Evolutionary conservation across 2,888 invertebrate genomes (phyloP), one percentile per base, ranked within the genome.

Genomic region (Apoda limacodes): DNA sequence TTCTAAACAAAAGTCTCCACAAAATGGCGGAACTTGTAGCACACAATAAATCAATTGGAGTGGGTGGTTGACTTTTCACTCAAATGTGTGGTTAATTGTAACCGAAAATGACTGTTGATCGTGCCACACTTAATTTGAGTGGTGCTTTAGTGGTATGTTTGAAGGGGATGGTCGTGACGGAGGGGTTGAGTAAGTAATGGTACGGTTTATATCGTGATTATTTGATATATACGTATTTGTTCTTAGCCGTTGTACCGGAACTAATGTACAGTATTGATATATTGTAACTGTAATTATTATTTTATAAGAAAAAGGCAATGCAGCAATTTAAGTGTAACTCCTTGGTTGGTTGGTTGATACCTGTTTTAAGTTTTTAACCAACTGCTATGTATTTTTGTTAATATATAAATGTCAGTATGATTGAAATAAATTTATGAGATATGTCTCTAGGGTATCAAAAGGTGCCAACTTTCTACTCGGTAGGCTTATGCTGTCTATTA

Each of bases 41-140:
- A 70, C 63, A 78, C 78, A 78, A 78, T 80, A 80, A 78, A 80
- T 80, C 80, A 80, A 78, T 78, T 76, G 76, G 71, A 78, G 80
- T 80, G 76, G 76, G 76, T 78, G 78, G 80, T 80, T 80, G 80
- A 80, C 80, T 80, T 80, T 80, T 80, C 75, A 78, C 76, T 78
- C 78, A 74, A 78, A 78, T 72, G 78, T 76, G 78, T 75, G 75
- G 78, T 80, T 78, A 80, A 78, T 80, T 80, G 80, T 78, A 78
- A 76, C 80, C 76, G 74, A 80, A 78, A 80, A 80, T 80, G 74
- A 78, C 71, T 80, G 78, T 78, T 78, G 78, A 80, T 80, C 78
- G 80, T 74, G 74, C 68, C 68, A 67, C 78, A 78, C 80, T 80
- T 78, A 76, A 80, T 78, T 78, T 76, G 78, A 80, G 80, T 80